A percentile compares a stretch with the other conserved stretches of the same genome.
phyloP scores from a whole-genome alignment of 2,113 vertebrate genomes.

The Lepisosteus osseus region DNA sequence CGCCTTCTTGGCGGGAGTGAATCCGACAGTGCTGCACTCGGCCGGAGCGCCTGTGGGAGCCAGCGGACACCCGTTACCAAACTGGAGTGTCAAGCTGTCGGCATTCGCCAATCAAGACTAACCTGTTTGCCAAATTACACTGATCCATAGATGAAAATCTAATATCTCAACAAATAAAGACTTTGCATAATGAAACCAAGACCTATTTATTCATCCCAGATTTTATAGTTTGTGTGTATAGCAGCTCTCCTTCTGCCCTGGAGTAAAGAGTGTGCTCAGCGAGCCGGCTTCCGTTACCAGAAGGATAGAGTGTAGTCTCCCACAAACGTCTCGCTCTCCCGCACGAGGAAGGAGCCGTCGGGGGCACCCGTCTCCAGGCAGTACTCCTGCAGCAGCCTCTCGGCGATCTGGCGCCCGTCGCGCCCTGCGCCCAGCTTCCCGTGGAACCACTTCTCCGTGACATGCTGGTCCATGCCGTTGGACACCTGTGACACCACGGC shows the following conservation, averaged over 20 bases:
- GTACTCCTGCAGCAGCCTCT: constrained; percentile 88
- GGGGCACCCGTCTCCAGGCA: constrained; percentile 91
- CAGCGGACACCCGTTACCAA: not conserved
- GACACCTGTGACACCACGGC: constrained; percentile 57
- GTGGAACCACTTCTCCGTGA: constrained; percentile 94
- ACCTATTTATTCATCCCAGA: no score
- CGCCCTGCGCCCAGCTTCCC: constrained; percentile 91
- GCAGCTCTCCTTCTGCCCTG: no score
- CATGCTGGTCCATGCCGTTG: constrained; percentile 87
- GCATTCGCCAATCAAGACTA: no score
- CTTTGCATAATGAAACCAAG: no score
- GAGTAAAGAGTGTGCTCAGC: not conserved
- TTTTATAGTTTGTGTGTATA: no score
- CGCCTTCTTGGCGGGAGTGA: constrained; percentile 92
- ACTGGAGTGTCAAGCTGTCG: no score
- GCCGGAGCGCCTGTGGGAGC: constrained; percentile 81
- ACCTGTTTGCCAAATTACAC: no score
- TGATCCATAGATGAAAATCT: no score
- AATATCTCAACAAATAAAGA: no score
- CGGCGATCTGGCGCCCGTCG: constrained; percentile 92
- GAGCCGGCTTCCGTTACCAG: constrained; percentile 69
- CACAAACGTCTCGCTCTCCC: constrained; percentile 95
- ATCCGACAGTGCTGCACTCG: constrained; percentile 97
- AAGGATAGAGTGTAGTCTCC: constrained; percentile 98
- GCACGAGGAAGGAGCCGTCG: constrained; percentile 91